Base-by-base conservation (phyloP, 2,113 vertebrate genomes). In the Cacatua alba region DNA sequence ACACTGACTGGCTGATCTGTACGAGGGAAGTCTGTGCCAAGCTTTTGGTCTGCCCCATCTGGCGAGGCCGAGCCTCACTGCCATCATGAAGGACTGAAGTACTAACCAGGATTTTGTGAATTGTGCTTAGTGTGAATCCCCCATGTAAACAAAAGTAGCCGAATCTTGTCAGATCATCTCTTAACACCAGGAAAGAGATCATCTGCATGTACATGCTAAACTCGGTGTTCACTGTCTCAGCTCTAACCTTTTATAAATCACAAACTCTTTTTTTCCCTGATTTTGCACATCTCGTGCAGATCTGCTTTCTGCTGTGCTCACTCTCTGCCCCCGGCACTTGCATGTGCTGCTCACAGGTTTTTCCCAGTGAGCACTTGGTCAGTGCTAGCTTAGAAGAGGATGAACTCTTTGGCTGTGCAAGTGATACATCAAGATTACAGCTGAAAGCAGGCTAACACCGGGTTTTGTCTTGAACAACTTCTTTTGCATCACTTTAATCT, bases 241-340 rank as follows among this genome's bases (percentile, higher is more conserved):
- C 29, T 79, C 21, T 62, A 21, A 28, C 10, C 24, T 53, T 62
- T 17, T 11, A 12, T 71, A 68, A 49, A 53, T 26, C 43, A 44
- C 14, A 35, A 41, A 13, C 37, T 86, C 1, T 1, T 35, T 44
- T 79, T 57, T 39, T 23, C 55, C 19, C 23, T 0, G 0, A 4
- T 59, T 80, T 11, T 39, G 46, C 63, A 37, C n/a, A 6, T 52
- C 62, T 41, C 23, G 7, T 4, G 12, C 24, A 44, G 70, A 57
- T 70, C 35, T 85, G 28, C 65, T 49, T 23, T 48, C 62, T 48
- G 44, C 70, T 43, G 7, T 28, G 44, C 62, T 46, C 44, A 4
- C 21, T 69, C 35, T 23, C 2, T 53, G 76, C 7, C 46, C 21
- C 29, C 8, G 10, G 39, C 67, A 46, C 4, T 5, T 28, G 70